Evolutionary conservation across 23 tunicate species (phyloP), one percentile per base, ranked within the genome.

Genomic region (Phallusia fumigata): DNA sequence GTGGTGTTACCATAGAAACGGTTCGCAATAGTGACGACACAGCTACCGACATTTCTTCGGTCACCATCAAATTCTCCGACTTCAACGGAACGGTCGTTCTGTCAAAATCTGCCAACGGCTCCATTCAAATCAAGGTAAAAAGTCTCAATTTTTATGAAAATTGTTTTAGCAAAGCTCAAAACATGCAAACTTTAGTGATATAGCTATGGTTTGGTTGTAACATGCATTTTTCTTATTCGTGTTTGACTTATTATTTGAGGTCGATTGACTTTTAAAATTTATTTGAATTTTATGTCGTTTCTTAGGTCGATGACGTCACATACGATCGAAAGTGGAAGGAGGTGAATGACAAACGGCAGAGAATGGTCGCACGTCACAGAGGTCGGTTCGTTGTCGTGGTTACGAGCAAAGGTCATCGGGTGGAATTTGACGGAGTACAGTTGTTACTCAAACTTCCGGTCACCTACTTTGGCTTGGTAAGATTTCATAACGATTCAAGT

Each of bases 341-440:
- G 35, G 45, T 52, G 3, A 34, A 33, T 8, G 30, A 34, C 85
- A n/a, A 12, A 31, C 21, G 32, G 2, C 77, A 26, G 34, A 65
- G 53, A 12, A 30, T 79, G 72, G 73, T 52, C 30, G 53, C 34
- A 22, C 85, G 73, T 52, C 45, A 53, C 24, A 74, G 51, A 35
- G 80, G 80, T 33, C 31, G 53, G 0, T 83, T 74, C 74, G 72
- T 75, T 45, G 51, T 45, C 73, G 52, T 83, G 22, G 30, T 28
- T 2, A 75, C 80, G n/a, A 30, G 31, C 30, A 74, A 22, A 50
- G 80, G 86, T 30, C 80, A 33, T 19, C 30, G 80, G 2, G 75
- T 83, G 33, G 86, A 83, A 33, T 83, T 83, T 33, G 80, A 83
- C 74, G 86, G 86, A 13, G 35, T 26, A 28, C 80, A 74, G 73